Base-by-base conservation (phyloP, 2,113 vertebrate species). In the Mormoops blainvillei region DNA sequence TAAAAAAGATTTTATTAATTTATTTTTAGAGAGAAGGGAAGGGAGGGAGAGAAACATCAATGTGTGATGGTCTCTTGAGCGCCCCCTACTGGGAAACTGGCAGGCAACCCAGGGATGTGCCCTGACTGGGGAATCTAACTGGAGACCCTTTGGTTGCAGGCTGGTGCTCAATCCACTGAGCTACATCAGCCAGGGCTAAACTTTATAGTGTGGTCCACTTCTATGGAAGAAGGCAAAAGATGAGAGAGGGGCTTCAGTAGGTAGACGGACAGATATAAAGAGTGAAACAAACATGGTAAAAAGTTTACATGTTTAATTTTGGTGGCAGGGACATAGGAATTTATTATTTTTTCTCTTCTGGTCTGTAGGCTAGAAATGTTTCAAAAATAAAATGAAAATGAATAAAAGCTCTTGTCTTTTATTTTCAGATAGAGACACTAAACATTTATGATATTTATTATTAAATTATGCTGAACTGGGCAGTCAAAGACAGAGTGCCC, bases 381-480 rank as follows among this genome's bases (percentile, higher is more conserved):
- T 91, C 48, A 89, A 73, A 91, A 82, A 67, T 70, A 71, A 86
- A 92, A 89, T 80, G 41, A 45, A 91, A 94, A 82, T 74, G 26
- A 50, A 36, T 89, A 68, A 91, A 88, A 88, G 2, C n/a, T 71
- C 85, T 92, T 73, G 74, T 7, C n/a, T 18, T 80, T 90, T 83
- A 90, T 19, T 90, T 92, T 73, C 26, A 58, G 81, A 54, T 74
- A 58, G 36, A 89, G 89, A 78, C 54, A 73, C 33, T 52, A 78
- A 78, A 67, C 20, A n/a, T 56, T 92, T 56, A 82, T 10, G 8
- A 56, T 36, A 16, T 89, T 74, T 94, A n/a, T 38, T 45, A 94
- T 87, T 86, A 83, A 81, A 89, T 78, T 48, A 65, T 12, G 54
- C 52, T n/a, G 45, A 84, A 18, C 7, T 48, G 5, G 33, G 70